These are phyloP conservation scores for Papilio helenus DNA, from an alignment of 1,140 invertebrate genomes.

Conservation along the genomic window DNA sequence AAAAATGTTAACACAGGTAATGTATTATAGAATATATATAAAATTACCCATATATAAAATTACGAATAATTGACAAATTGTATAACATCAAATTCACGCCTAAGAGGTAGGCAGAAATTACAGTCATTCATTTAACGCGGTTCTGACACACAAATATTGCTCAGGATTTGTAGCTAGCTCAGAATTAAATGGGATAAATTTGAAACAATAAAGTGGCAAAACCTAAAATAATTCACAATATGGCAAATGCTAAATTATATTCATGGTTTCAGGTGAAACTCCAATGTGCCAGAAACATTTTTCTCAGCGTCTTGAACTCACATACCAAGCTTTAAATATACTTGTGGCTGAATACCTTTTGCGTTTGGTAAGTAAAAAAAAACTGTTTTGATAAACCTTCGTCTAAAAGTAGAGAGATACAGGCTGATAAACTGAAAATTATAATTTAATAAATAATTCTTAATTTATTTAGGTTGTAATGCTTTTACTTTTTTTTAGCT, in stretches of 20 bases:
- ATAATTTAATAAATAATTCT: no score
- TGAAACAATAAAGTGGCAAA: no score
- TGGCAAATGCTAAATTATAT: not conserved
- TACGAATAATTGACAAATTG: conserved; percentile 20
- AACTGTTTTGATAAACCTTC: not conserved
- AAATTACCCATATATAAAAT: no score
- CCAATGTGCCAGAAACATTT: conserved; percentile 67
- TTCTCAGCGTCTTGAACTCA: conserved; percentile 71
- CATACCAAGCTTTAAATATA: conserved; percentile 83
- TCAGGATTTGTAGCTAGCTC: no score
- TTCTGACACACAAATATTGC: not conserved
- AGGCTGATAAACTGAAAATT: no score
- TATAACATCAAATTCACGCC: not conserved
- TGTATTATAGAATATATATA: no score
- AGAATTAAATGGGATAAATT: not conserved
- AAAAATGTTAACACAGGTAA: conserved; percentile 72
- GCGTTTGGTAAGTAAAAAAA: conserved; percentile 61
- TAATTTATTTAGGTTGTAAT: no score
- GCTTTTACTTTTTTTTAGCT: no score
- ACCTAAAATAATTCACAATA: no score
- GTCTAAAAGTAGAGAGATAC: no score
- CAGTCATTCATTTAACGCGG: not conserved
- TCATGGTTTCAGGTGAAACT: conserved; percentile 59
- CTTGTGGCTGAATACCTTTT: conserved; percentile 84
- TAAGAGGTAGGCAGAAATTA: not conserved